Conservation (phyloP, 2,888 invertebrate species). For the Diachrysia chrysitis region DNA sequence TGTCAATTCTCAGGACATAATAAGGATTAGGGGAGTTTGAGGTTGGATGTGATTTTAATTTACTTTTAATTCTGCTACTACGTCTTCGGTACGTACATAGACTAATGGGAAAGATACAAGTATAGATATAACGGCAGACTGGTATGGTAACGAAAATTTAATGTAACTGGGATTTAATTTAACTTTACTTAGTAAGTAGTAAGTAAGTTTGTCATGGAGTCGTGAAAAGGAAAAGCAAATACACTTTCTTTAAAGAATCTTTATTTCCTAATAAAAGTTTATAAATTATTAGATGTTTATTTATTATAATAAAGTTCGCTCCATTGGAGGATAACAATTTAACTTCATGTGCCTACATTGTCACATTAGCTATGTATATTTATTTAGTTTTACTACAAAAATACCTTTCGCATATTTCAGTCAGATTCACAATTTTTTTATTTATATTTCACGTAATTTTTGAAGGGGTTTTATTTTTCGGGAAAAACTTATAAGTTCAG, state of each 20-base stretch:
- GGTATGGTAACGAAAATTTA: too few relatives aligned
- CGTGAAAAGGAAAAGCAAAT: background rate
- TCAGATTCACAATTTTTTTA: constrained; percentile 60
- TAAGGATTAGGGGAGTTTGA: background rate
- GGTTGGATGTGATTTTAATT: background rate
- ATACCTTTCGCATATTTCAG: constrained; percentile 84
- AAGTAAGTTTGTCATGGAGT: background rate
- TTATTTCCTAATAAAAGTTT: constrained; percentile 59
- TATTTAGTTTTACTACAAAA: constrained; percentile 70
- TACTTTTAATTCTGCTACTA: background rate
- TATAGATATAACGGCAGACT: too few relatives aligned
- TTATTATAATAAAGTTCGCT: constrained; percentile 66
- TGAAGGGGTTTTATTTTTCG: background rate
- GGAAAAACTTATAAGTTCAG: constrained; percentile 17
- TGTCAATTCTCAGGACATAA: background rate
- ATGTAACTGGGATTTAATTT: too few relatives aligned
- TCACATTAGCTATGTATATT: constrained; percentile 18
- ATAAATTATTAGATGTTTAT: constrained; percentile 52
- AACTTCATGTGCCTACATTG: constrained; percentile 50
- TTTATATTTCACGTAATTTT: constrained; percentile 25
- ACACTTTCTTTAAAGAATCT: constrained; percentile 42
- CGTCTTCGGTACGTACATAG: too few relatives aligned
- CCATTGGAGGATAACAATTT: constrained; percentile 78
- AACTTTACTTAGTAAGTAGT: too few relatives aligned
- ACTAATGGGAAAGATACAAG: too few relatives aligned